Base-by-base conservation (phyloP, 2,113 vertebrate genomes). In the Crocuta crocuta region DNA sequence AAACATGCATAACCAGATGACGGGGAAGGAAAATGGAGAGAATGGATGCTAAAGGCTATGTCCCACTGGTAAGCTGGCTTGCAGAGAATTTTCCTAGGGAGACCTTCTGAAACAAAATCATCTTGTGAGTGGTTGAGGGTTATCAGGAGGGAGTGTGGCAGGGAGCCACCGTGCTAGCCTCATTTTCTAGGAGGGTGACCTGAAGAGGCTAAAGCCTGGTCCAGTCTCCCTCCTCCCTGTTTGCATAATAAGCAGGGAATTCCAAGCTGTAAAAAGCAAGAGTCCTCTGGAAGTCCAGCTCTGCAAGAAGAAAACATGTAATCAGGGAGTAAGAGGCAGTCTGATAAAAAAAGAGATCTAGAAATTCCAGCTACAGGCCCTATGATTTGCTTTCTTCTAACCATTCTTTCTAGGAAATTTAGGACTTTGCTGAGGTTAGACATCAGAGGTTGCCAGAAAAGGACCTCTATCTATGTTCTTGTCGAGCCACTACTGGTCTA, bases 371-470 rank as follows among this genome's bases (percentile, higher is more conserved):
- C 26, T 21, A 1, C 0, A 79, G 61, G 61, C 19, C 12, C 8
- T 71, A 35, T 17, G 10, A 65, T 85, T 58, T 58, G 24, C 58
- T 66, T 71, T 71, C 76, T 85, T 80, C 66, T 58, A 65, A 93
- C 0, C 9, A 48, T 71, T 94, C 89, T 86, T 89, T 96, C 58
- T 63, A 96, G 92, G 71, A 96, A 97, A 79, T 50, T 15, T 8
- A 80, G 83, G 31, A 28, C 73, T 93, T 68, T 53, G 7, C 83
- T 78, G 26, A 94, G 82, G 70, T 82, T 48, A 89, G 12, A 84
- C 48, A 35, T 65, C 61, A 28, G 5, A 93, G 28, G 74, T 1
- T 73, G 48, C 73, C 68, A 76, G 50, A 87, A 94, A 78, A 55
- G 70, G 15, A 63, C n/a, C 31, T 92, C 78, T n/a, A 79, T 16